phyloP scores from a whole-genome alignment of 2,113 vertebrate species.

The Sigmodon hispidus region DNA sequence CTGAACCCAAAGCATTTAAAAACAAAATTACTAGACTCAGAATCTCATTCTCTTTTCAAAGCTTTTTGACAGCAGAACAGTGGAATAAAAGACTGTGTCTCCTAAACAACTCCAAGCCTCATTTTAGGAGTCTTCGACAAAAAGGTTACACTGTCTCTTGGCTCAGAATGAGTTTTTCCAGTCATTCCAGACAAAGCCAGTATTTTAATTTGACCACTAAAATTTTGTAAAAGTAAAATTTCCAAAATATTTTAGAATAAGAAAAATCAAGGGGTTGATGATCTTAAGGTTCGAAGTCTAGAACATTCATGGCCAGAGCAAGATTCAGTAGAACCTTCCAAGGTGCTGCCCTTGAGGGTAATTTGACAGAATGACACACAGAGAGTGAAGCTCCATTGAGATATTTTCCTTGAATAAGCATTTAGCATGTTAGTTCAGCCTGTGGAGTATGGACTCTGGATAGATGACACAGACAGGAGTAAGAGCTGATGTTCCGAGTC shows the following conservation, averaged over 20 bases:
- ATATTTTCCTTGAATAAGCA: neutral
- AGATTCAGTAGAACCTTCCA: neutral
- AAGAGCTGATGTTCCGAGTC: neutral
- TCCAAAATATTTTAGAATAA: conserved; percentile 36
- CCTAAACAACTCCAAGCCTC: neutral
- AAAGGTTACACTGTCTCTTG: neutral
- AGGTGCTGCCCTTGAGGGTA: neutral
- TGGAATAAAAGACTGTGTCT: conserved; percentile 50
- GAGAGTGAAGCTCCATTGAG: neutral
- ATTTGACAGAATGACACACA: neutral
- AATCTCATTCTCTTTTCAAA: conserved; percentile 68
- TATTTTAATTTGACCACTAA: conserved; percentile 5
- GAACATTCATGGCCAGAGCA: neutral
- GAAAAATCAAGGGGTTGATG: conserved; percentile 14
- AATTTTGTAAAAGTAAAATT: neutral
- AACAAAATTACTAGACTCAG: conserved; percentile 58
- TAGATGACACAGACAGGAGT: neutral
- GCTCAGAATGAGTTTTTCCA: neutral
- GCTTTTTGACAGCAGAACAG: conserved; percentile 1
- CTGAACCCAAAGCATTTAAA: conserved; percentile 49
- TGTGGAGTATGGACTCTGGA: neutral
- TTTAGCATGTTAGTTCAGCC: neutral
- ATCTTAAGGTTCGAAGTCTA: neutral
- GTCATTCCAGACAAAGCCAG: neutral
- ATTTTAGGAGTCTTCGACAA: conserved; percentile 37